A percentile compares a stretch with the other conserved stretches of the same genome.
These are phyloP conservation scores for Phortica okadai DNA, from an alignment of 2,888 invertebrate genomes.

Conservation along the genomic window DNA sequence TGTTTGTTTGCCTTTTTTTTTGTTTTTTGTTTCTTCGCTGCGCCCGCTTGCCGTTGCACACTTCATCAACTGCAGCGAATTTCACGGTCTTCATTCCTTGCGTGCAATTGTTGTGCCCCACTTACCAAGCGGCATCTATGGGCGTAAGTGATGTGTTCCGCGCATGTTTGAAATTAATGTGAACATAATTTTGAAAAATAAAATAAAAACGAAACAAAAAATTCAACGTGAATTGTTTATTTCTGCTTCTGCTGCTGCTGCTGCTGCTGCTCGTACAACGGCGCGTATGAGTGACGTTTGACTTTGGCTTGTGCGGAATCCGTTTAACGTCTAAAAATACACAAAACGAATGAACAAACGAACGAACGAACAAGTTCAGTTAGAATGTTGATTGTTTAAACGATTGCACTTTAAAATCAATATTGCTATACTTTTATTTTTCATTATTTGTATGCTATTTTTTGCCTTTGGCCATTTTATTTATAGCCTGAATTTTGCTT, in stretches of 20 bases:
- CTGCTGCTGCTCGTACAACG: constrained; percentile 27
- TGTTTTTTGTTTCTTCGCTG: constrained; percentile 24
- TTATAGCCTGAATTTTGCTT: neutral
- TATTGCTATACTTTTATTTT: neutral
- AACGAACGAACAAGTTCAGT: neutral
- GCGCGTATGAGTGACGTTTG: constrained; percentile 45
- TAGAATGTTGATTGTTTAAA: neutral
- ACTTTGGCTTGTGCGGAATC: neutral
- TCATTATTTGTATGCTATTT: constrained; percentile 5
- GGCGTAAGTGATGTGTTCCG: neutral
- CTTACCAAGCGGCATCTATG: neutral
- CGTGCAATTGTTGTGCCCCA: neutral
- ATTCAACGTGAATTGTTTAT: neutral
- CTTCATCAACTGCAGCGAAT: constrained; percentile 34
- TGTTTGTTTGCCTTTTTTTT: constrained; percentile 48
- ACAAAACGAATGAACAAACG: neutral
- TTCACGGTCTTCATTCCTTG: constrained; percentile 50
- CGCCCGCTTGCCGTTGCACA: neutral
- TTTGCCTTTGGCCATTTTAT: neutral
- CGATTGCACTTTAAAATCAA: neutral
- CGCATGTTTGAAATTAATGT: constrained; percentile 23
- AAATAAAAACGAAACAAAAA: neutral
- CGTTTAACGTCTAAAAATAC: constrained; percentile 10
- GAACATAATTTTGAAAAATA: neutral
- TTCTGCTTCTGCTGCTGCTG: neutral